Conservation (phyloP, 2,888 invertebrate species). For the Plutella xylostella region DNA sequence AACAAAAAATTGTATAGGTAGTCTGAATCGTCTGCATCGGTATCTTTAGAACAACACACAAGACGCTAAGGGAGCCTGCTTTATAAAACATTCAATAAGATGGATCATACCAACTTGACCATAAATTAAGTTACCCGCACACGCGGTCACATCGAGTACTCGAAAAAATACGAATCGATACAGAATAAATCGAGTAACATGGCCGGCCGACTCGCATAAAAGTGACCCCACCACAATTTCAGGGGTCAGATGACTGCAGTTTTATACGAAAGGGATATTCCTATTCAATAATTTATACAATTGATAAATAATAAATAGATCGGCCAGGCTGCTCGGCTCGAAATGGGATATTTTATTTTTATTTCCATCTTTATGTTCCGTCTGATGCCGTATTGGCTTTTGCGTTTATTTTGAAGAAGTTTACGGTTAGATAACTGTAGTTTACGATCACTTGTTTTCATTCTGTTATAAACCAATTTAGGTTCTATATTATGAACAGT, state of each 20-base stretch:
- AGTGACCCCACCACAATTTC: slow-evolving; percentile 34
- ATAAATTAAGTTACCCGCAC: slow-evolving; percentile 15
- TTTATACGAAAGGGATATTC: slow-evolving; percentile 24
- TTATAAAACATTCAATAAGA: slow-evolving; percentile 19
- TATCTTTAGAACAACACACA: no score
- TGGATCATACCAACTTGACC: slow-evolving; percentile 11
- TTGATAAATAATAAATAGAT: slow-evolving; percentile 63
- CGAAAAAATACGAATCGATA: slow-evolving; percentile 9
- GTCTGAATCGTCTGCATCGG: no score
- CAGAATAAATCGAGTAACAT: slow-evolving; percentile 31
- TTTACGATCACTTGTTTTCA: no score
- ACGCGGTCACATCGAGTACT: slow-evolving; percentile 12
- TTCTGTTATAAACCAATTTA: no score
- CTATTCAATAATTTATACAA: slow-evolving; percentile 66
- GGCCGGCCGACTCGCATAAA: slow-evolving; percentile 37
- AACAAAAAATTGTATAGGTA: no score
- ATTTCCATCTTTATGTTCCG: slow-evolving; percentile 23
- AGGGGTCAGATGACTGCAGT: slow-evolving; percentile 31
- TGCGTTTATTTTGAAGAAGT: no score
- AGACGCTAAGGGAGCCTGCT: no score
- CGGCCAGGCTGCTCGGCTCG: slow-evolving; percentile 9
- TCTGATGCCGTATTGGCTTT: slow-evolving; percentile 15
- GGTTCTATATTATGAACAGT: no score
- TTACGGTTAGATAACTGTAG: no score
- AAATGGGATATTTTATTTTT: slow-evolving; percentile 35